Base-by-base conservation (phyloP, 2,797 vertebrate species). In the Acanthurus tractus region DNA sequence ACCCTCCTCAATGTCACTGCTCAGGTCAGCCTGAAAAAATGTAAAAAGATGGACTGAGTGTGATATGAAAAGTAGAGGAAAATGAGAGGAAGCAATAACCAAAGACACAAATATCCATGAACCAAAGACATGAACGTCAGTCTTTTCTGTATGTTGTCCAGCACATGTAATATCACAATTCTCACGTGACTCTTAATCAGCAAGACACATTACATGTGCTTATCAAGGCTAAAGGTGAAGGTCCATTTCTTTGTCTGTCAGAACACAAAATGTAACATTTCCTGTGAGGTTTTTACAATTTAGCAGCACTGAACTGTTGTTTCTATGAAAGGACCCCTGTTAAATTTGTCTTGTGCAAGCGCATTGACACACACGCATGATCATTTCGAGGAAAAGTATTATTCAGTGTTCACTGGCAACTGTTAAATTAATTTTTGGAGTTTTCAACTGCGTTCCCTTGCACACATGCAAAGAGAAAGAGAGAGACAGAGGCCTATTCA, bases 1-100 rank as follows among this genome's bases (percentile, higher is more conserved):
- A 20, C 96, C 97, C 0, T 99, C 97, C 91, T 98, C 96, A 38
- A 97, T 89, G 0, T 96, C 96, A 70, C 96, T 96, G 93, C 96
- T 98, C 87, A 99, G 94, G 93, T 99, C 97, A 14, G 97, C 97
- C 97, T 98, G 82, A 15, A 80, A 64, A 7, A 25, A 7, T 23
- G 50, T 7, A 17, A 23, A n/a, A 44, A 15, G 13, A 65, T 13
- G 8, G 14, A 46, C 29, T 1, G 6, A 56, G 36, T 44, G 7
- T 22, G 25, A 58, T 18, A 3, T 8, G 7, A 45, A 17, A 46
- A 38, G 8, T 10, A 20, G 6, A 54, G 36, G 17, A 53, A 29
- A 46, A 3, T 12, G 5, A 63, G 55, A 59, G 2, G 34, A 59
- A 0, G 55, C 3, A 23, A 40, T 2, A 18, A 4, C 4, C 9